phyloP scores from a whole-genome alignment of 1,140 invertebrate species.

The Trachelipus rathkii region DNA sequence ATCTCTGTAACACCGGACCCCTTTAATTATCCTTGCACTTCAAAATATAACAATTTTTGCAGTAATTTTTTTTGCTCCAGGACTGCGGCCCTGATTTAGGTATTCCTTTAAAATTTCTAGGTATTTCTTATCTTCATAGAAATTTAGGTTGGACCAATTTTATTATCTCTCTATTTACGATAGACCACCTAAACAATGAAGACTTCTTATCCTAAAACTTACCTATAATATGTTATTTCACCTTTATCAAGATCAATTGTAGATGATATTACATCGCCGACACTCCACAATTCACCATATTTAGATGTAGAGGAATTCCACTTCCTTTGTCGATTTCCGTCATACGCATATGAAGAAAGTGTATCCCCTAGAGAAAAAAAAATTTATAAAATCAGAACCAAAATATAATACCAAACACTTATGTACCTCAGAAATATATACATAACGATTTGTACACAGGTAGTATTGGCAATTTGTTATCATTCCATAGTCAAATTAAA shows the following conservation, averaged over 20 bases:
- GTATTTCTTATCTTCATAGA: too few relatives aligned
- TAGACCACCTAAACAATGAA: too few relatives aligned
- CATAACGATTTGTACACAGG: background rate
- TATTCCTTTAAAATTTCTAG: too few relatives aligned
- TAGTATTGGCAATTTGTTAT: too few relatives aligned
- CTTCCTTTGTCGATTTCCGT: slow-evolving; percentile 71
- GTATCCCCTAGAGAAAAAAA: slow-evolving; percentile 60
- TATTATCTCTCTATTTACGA: too few relatives aligned
- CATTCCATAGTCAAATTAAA: too few relatives aligned
- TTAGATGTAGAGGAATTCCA: slow-evolving; percentile 74
- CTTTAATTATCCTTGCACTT: too few relatives aligned
- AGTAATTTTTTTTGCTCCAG: too few relatives aligned
- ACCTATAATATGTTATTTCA: slow-evolving; percentile 56
- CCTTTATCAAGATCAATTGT: slow-evolving; percentile 70
- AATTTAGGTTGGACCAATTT: too few relatives aligned
- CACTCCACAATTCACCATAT: slow-evolving; percentile 73
- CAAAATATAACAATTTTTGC: too few relatives aligned
- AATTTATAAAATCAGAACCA: background rate
- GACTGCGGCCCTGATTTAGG: too few relatives aligned
- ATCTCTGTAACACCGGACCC: too few relatives aligned
- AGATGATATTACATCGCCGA: slow-evolving; percentile 76
- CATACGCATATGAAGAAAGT: slow-evolving; percentile 71
- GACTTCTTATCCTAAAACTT: background rate
- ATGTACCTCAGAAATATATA: background rate
- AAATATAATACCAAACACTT: background rate